Evolutionary conservation across 1,140 invertebrate genomes (phyloP).

Genomic region (Protaetia brevitarsis): DNA sequence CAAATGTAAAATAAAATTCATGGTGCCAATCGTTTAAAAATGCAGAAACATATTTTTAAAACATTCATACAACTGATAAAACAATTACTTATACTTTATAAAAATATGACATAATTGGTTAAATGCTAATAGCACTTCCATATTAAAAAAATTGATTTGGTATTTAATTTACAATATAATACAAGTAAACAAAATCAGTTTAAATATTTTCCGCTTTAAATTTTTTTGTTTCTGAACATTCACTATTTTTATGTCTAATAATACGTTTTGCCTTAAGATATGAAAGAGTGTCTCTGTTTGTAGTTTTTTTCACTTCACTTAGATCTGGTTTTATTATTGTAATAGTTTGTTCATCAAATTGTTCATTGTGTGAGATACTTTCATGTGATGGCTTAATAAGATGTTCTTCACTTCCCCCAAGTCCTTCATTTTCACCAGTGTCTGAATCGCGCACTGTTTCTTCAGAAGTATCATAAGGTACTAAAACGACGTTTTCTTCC

Average conservation of each 20-base stretch:
- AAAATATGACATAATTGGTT: neutral
- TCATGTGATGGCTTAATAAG: conserved; percentile 33
- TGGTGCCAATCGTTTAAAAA: neutral
- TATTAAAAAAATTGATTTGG: neutral
- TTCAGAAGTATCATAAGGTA: neutral
- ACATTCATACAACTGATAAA: neutral
- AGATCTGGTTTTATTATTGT: conserved; percentile 36
- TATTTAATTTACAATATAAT: conserved; percentile 8
- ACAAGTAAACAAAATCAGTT: conserved; percentile 2
- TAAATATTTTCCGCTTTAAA: conserved; percentile 21
- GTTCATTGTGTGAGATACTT: conserved; percentile 22
- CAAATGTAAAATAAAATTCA: neutral
- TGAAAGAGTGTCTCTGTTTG: conserved; percentile 42
- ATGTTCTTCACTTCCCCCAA: neutral
- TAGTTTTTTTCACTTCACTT: conserved; percentile 38
- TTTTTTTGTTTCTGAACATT: conserved; percentile 29
- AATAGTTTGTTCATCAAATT: conserved; percentile 31
- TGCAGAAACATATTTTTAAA: neutral
- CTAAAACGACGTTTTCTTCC: conserved; percentile 13
- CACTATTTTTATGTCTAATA: conserved; percentile 38
- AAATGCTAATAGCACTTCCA: neutral
- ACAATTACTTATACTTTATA: neutral
- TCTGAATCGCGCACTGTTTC: neutral
- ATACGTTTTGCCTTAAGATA: conserved; percentile 47
- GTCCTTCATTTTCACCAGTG: conserved; percentile 24